These are phyloP conservation scores for Apostichopus japonicus DNA, from an alignment of 35 echinoderm and acorn worm species.

Conservation along the genomic window DNA sequence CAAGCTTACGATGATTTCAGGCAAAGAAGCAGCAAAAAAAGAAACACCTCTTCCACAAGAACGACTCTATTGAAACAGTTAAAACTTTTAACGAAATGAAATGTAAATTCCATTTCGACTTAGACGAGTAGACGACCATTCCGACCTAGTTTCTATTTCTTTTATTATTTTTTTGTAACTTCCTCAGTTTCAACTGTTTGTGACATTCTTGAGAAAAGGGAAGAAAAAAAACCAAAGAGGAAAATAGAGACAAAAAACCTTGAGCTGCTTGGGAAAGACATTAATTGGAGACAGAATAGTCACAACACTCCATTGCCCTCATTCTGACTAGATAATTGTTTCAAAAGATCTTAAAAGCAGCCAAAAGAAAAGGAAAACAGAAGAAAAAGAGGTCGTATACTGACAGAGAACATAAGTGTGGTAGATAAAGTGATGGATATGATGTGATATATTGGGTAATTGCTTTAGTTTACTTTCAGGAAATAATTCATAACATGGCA, in stretches of 20 bases:
- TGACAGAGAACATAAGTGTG: too few relatives aligned
- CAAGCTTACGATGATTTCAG: neutral
- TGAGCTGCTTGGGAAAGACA: neutral
- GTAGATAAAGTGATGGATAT: too few relatives aligned
- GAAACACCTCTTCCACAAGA: neutral
- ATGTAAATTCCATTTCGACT: neutral
- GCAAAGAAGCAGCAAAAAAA: neutral
- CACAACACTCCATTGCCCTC: neutral
- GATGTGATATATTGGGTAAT: too few relatives aligned
- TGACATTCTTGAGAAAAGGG: neutral
- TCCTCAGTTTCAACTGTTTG: neutral
- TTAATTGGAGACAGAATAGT: neutral
- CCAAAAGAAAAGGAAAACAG: too few relatives aligned
- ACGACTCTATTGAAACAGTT: neutral
- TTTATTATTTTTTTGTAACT: too few relatives aligned
- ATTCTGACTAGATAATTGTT: neutral
- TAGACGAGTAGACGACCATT: neutral
- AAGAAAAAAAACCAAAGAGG: too few relatives aligned
- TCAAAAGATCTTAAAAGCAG: neutral
- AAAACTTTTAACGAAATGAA: neutral
- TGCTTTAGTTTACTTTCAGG: too few relatives aligned
- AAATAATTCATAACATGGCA: too few relatives aligned
- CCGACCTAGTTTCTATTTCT: neutral
- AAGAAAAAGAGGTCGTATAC: too few relatives aligned
- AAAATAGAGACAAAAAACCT: too few relatives aligned